These are phyloP conservation scores for Heterodera schachtii DNA, from an alignment of 1,140 invertebrate species.

Conservation along the genomic window DNA sequence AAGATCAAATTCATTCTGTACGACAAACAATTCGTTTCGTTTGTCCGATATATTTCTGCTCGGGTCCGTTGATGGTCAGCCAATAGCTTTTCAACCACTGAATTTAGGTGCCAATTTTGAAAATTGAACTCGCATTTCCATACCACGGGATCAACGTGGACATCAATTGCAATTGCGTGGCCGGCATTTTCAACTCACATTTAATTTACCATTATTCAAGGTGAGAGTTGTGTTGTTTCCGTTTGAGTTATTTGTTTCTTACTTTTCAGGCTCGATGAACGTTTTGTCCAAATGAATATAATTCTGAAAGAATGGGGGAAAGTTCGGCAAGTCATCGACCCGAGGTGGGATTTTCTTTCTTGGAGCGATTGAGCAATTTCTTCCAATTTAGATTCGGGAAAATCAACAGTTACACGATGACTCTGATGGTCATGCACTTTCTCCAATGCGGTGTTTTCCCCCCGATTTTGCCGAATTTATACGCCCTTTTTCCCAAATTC, in stretches of 20 bases:
- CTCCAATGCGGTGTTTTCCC: conserved; percentile 79
- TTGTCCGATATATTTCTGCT: conserved; percentile 13
- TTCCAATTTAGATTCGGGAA: conserved; percentile 16
- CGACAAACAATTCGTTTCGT: conserved; percentile 21
- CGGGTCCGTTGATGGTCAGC: conserved; percentile 2
- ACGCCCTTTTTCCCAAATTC: conserved; percentile 36
- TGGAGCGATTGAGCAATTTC: neutral
- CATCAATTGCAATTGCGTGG: conserved; percentile 54
- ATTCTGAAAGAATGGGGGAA: conserved; percentile 43
- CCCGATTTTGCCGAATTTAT: conserved; percentile 62
- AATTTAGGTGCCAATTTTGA: conserved; percentile 38
- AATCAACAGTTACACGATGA: conserved; percentile 71
- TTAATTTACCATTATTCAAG: conserved; percentile 36
- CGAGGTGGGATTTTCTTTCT: conserved; percentile 6
- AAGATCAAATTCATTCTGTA: conserved; percentile 23
- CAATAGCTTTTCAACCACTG: neutral
- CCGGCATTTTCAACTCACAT: conserved; percentile 51
- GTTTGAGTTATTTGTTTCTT: neutral
- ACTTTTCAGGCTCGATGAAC: conserved; percentile 39
- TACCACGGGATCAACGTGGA: conserved; percentile 45
- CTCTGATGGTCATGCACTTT: conserved; percentile 92
- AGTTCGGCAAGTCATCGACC: conserved; percentile 18
- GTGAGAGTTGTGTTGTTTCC: neutral
- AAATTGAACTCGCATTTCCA: conserved; percentile 36
- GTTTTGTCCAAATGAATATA: conserved; percentile 32